Evolutionary conservation across 2,888 invertebrate species (phyloP), one percentile per base, ranked within the genome.

Genomic region (Caenorhabditis drosophilae): DNA sequence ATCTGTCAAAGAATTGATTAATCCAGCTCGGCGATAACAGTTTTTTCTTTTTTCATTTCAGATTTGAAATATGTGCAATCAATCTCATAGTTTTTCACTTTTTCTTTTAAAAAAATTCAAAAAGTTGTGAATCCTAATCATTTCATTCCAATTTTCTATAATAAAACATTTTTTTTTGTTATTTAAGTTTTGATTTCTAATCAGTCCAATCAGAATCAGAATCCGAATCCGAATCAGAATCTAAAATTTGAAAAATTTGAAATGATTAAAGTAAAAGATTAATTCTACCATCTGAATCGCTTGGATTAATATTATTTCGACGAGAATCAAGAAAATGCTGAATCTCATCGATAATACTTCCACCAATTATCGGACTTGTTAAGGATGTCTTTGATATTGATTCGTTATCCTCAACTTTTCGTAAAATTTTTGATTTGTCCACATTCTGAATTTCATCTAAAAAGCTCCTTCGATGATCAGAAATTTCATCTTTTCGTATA

Each of bases 1-100:
- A 41, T 55, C 62, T 3, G 69, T 74, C 25, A 69, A 74, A 42
- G 71, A 74, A 52, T 52, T 67, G 12, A 46, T 53, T 18, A 62
- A 62, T 27, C 22, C 60, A 31, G 22, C 42, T 31, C 31, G 31
- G 6, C 31, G 12, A 31, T 31, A 31, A 31, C 12, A 31, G 12
- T 12, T 9, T 31, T 31, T 31, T 31, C 12, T 12, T 31, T 31
- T n/a, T n/a, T n/a, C n/a, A n/a, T n/a, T n/a, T n/a, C n/a, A n/a
- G n/a, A n/a, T n/a, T n/a, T n/a, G n/a, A n/a, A n/a, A n/a, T n/a
- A n/a, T n/a, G n/a, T 31, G 12, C 7, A 31, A 31, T 31, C 31
- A 31, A 9, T 31, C 31, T 12, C 6, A 6, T 12, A 31, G 31
- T 9, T 31, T 12, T 31, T 31, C 31, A 31, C 31, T 31, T 31